A percentile compares a stretch with the other conserved stretches of the same genome.
These are phyloP conservation scores for Arctocebus calabarensis DNA, from an alignment of 2,797 vertebrate species.

Conservation along the genomic window DNA sequence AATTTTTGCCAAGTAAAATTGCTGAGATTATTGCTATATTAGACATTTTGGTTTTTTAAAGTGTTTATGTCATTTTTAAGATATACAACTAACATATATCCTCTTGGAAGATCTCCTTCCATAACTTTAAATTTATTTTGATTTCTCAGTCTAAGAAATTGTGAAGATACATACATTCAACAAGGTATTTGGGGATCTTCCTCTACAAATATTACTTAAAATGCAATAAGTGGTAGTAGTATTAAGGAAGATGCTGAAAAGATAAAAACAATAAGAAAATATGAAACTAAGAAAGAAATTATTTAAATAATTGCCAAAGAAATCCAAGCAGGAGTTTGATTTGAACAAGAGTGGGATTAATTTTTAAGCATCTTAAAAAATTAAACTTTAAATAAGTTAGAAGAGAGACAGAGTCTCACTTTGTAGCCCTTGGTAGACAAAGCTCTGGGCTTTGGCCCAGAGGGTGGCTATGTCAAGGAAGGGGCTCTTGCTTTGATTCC, in stretches of 20 bases:
- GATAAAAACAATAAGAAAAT: slow-evolving; percentile 36
- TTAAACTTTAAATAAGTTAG: not conserved
- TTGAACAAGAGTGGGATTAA: not conserved
- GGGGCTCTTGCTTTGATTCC: not conserved
- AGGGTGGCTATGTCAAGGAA: not conserved
- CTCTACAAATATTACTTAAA: not conserved
- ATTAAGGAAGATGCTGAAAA: slow-evolving; percentile 6
- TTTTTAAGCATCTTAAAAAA: slow-evolving; percentile 1
- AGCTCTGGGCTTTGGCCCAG: not conserved
- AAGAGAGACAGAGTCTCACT: too few relatives aligned
- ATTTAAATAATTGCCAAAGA: not conserved
- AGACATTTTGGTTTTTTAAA: slow-evolving; percentile 9
- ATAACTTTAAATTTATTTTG: slow-evolving; percentile 18
- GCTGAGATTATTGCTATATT: not conserved
- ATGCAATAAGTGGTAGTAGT: not conserved
- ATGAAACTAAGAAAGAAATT: not conserved
- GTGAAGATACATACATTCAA: not conserved
- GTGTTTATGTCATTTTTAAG: not conserved
- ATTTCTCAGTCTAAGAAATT: slow-evolving; percentile 14
- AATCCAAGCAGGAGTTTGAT: not conserved
- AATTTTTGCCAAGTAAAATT: slow-evolving; percentile 27
- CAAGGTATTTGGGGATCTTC: not conserved
- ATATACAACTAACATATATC: not conserved
- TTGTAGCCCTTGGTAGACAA: too few relatives aligned
- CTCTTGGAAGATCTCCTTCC: not conserved